Evolutionary conservation across 2,113 vertebrate genomes (phyloP), one percentile per base, ranked within the genome.

Genomic region (Monopterus albus): DNA sequence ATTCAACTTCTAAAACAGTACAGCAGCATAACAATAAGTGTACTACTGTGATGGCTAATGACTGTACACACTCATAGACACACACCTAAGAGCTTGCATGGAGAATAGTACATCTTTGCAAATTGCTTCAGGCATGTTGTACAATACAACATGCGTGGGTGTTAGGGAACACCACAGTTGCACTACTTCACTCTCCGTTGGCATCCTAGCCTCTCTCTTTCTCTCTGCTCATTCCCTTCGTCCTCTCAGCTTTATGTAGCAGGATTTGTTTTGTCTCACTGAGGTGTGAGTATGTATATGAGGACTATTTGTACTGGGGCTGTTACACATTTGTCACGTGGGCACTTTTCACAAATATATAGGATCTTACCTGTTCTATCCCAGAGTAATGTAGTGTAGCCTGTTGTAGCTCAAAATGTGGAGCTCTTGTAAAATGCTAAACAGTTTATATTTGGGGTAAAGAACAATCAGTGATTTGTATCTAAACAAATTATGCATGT

Each of bases 141-240:
- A 23, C 52, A 69, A 33, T 31, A 61, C 63, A 72, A 43, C 36
- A 9, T 60, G 65, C 28, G 72, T 78, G 61, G 72, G 80, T 72
- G 80, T 72, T 18, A 35, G 68, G 71, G 39, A 78, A 33, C 2
- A 20, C 67, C 58, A 39, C 36, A 51, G 49, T 46, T 68, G 45
- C 35, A 13, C 62, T 72, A 49, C 26, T 65, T 63, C 71, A 38
- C 46, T 67, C 43, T 64, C 47, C 35, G 57, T 45, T 5, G 0
- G 20, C 18, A 3, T 52, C 17, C 35, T 17, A 15, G 14, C 28
- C 35, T 40, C 17, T 64, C 53, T 25, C 8, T 29, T 5, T 51
- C 23, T 31, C 21, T n/a, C 28, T 7, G 23, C 31, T 14, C 18
- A 2, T 52, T 8, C 10, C 23, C 43, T 45, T 51, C 33, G 62